phyloP scores from a whole-genome alignment of 2,797 vertebrate genomes.

The Chloroceryle inda region DNA sequence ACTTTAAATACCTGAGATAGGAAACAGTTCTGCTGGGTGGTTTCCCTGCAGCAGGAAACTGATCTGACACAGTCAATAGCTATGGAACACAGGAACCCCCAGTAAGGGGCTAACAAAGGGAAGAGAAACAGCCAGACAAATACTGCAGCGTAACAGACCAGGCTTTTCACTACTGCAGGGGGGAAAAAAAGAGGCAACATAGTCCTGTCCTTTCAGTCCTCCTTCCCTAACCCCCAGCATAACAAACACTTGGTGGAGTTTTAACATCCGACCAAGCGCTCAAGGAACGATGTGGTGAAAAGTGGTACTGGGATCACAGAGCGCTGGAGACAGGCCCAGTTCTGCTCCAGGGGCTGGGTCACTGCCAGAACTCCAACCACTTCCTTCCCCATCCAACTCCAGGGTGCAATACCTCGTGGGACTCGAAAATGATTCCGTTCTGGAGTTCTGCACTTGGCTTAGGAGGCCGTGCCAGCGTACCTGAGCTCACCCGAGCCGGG shows the following conservation, averaged over 20 bases:
- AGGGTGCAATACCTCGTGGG: neutral
- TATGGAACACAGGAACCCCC: neutral
- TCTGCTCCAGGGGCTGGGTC: neutral
- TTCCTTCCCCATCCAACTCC: neutral
- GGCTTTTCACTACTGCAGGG: neutral
- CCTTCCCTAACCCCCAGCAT: neutral
- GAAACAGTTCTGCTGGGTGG: neutral
- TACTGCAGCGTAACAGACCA: neutral
- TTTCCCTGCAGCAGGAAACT: neutral
- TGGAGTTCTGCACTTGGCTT: neutral
- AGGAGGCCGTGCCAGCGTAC: conserved; percentile 1
- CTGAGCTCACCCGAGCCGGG: neutral
- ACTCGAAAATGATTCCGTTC: neutral
- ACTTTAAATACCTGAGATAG: neutral
- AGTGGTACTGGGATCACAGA: neutral
- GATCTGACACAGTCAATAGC: neutral
- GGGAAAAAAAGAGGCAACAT: neutral
- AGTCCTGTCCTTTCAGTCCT: neutral
- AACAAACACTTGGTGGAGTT: neutral
- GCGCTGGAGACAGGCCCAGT: neutral
- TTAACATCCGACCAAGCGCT: neutral
- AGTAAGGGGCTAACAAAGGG: neutral
- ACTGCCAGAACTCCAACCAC: neutral
- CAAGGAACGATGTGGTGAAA: accelerated
- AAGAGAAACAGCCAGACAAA: neutral